A percentile compares a stretch with the other conserved stretches of the same genome.
Evolutionary conservation across 2,797 vertebrate genomes (phyloP).

Genomic region (Carapus acus): DNA sequence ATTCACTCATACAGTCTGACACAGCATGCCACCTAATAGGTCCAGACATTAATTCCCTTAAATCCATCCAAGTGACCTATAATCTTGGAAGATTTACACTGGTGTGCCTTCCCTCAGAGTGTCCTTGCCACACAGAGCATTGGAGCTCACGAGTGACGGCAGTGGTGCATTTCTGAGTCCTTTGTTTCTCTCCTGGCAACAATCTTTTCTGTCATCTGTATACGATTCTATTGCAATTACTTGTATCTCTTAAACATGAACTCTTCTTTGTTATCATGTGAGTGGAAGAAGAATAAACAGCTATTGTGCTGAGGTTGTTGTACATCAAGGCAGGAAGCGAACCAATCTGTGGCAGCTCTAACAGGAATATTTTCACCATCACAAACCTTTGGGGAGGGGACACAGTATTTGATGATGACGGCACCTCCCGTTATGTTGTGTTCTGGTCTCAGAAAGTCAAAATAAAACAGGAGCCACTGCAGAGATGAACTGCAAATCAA

Average conservation of each 20-base stretch:
- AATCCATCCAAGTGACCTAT: conserved; percentile 66
- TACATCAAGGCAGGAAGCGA: conserved; percentile 35
- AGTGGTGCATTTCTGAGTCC: no score
- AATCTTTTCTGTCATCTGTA: conserved; percentile 15
- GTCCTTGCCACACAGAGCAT: conserved; percentile 53
- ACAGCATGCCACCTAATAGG: conserved; percentile 44
- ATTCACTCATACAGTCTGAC: conserved; percentile 46
- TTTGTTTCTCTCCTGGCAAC: conserved; percentile 38
- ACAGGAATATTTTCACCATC: conserved; percentile 38
- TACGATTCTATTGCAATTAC: conserved; percentile 35
- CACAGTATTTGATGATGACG: conserved; percentile 44
- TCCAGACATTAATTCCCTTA: conserved; percentile 62
- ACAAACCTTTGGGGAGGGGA: conserved; percentile 36
- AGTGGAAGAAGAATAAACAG: conserved; percentile 37
- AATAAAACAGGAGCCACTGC: conserved; percentile 27
- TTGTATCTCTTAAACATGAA: conserved; percentile 23
- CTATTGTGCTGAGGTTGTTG: conserved; percentile 26
- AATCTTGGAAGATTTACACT: conserved; percentile 71
- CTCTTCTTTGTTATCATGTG: conserved; percentile 27
- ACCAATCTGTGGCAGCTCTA: conserved; percentile 43
- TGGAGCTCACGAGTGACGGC: conserved; percentile 32
- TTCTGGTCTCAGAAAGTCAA: conserved; percentile 24
- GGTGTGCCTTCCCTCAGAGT: conserved; percentile 44
- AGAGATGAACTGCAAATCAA: conserved; percentile 49
- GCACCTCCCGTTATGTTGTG: conserved; percentile 19